These are phyloP conservation scores for Meriones unguiculatus DNA, from an alignment of 2,113 vertebrate species.

Conservation along the genomic window DNA sequence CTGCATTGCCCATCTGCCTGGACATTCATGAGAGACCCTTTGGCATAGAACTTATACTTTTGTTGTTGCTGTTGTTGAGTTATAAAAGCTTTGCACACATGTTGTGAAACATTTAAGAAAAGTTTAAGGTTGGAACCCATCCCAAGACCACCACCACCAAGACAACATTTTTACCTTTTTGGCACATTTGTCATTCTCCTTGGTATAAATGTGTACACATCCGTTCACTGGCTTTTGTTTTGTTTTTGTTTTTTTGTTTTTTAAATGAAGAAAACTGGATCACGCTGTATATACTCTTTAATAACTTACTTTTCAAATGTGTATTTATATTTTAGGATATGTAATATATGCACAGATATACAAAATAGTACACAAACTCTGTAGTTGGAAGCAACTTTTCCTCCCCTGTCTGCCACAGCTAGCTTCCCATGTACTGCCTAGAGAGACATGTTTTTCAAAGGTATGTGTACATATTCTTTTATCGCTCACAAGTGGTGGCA, in stretches of 20 bases:
- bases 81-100: background rate
- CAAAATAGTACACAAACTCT: conserved; percentile 50
- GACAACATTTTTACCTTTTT: background rate
- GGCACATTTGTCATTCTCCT: background rate
- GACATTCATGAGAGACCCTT: conserved; percentile 56
- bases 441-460: conserved; percentile 32
- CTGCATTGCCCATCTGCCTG: conserved; percentile 10
- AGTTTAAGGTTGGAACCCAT: background rate
- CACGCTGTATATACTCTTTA: conserved; percentile 57
- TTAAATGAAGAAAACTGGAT: conserved; percentile 17
- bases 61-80: background rate
- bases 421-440: background rate
- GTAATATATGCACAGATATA: background rate
- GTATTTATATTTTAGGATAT: conserved; percentile 69
- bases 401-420: background rate
- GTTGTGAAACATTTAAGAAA: background rate
- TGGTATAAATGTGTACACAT: conserved; percentile 1
- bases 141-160: background rate
- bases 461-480: background rate
- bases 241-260: background rate
- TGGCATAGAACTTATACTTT: background rate
- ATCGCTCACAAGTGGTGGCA: background rate
- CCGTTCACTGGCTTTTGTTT: background rate
- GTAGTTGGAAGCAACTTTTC: background rate
- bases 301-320: conserved; percentile 68